phyloP scores from a whole-genome alignment of 2,113 vertebrate species.

The Caloenas nicobarica region DNA sequence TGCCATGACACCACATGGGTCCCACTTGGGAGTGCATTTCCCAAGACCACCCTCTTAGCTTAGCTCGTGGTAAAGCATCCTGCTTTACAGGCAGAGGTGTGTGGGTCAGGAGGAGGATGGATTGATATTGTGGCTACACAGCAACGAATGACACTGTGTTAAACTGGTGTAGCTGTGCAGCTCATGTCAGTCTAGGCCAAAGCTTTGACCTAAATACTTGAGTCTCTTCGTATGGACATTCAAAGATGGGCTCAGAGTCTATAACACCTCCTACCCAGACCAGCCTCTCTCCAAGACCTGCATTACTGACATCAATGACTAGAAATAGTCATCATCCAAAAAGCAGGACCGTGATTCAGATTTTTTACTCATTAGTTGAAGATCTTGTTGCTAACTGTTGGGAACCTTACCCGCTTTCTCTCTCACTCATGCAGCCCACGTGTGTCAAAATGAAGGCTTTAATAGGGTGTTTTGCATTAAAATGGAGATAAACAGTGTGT shows the following conservation, averaged over 20 bases:
- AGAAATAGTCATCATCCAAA: not conserved
- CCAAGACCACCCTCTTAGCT: not conserved
- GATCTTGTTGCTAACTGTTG: slow-evolving; percentile 28
- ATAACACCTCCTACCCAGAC: not conserved
- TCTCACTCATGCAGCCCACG: slow-evolving; percentile 19
- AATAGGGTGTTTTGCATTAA: slow-evolving; percentile 37
- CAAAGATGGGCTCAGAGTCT: not conserved
- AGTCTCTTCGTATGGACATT: not conserved
- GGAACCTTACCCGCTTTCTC: slow-evolving; percentile 15
- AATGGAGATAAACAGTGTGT: slow-evolving; percentile 36
- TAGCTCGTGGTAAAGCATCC: not conserved
- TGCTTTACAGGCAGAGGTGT: rapidly evolving
- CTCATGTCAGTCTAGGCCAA: not conserved
- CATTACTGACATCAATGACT: not conserved
- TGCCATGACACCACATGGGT: not conserved
- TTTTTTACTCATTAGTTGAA: slow-evolving; percentile 40
- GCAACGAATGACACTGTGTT: not conserved
- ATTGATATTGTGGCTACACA: not conserved
- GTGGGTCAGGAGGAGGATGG: not conserved
- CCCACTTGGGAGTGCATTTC: rapidly evolving
- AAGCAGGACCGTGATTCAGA: not conserved
- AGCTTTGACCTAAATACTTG: not conserved
- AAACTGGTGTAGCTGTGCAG: not conserved
- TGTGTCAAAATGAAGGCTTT: slow-evolving; percentile 52
- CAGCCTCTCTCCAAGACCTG: not conserved